Conservation (phyloP, 2,888 invertebrate species). For the Drosophila ochracea region DNA sequence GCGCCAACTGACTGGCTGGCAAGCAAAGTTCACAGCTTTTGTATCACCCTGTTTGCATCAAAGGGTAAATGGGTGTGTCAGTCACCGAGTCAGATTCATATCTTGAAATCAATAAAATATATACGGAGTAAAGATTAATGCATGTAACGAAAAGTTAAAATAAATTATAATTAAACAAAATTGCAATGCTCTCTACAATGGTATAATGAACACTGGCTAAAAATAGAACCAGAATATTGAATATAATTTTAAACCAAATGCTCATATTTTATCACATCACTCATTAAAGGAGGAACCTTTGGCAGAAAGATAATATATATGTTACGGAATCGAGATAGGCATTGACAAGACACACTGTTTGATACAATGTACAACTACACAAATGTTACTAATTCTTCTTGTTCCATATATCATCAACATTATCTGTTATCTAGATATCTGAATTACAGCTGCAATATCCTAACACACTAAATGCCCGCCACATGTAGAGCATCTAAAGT, state of each 20-base stretch:
- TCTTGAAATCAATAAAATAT: conserved; percentile 13
- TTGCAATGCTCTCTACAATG: not conserved
- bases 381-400: too few species aligned
- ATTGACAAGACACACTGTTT: not conserved
- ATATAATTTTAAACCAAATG: not conserved
- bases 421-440: not conserved
- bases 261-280: not conserved
- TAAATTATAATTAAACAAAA: not conserved
- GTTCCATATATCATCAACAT: not conserved
- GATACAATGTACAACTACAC: too few species aligned
- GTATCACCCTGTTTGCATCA: not conserved
- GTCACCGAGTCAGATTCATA: conserved; percentile 15
- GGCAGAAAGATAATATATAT: not conserved
- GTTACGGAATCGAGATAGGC: not conserved
- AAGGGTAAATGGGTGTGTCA: conserved; percentile 8
- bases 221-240: not conserved
- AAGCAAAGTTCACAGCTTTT: conserved; percentile 7
- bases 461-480: not conserved
- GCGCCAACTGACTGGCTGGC: conserved; percentile 4
- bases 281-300: not conserved
- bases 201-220: not conserved
- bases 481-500: not conserved
- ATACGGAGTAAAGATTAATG: not conserved
- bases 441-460: not conserved
- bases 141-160: not conserved